A percentile compares a stretch with the other conserved stretches of the same genome.
These are phyloP conservation scores for Helicorthomorpha holstii DNA, from an alignment of 1,140 invertebrate genomes.

Conservation along the genomic window DNA sequence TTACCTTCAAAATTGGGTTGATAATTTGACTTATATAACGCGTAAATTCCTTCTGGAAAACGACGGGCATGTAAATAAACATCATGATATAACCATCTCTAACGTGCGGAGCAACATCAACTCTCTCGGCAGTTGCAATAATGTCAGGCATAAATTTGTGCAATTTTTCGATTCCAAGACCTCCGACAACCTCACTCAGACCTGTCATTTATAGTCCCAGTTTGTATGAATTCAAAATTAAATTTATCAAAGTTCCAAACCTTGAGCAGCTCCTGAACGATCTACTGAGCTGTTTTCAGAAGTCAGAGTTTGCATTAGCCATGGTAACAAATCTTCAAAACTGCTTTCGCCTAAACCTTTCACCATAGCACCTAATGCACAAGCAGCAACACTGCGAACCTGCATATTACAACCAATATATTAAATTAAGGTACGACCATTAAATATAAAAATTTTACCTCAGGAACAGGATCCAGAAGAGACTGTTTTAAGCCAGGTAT, in stretches of 20 bases:
- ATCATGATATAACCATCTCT: slow-evolving; percentile 99
- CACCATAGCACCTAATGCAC: slow-evolving; percentile 94
- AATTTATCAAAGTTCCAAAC: slow-evolving; percentile 56
- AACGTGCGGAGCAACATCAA: slow-evolving; percentile 90
- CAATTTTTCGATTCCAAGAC: slow-evolving; percentile 83
- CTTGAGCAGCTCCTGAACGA: slow-evolving; percentile 93
- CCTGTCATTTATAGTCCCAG: slow-evolving; percentile 16
- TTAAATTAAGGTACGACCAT: slow-evolving; percentile 9
- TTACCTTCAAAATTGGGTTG: slow-evolving; percentile 81
- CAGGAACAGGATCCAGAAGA: slow-evolving; percentile 91
- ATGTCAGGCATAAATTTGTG: slow-evolving; percentile 98
- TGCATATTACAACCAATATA: slow-evolving; percentile 18
- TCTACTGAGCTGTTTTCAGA: slow-evolving; percentile 91
- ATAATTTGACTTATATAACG: slow-evolving; percentile 95
- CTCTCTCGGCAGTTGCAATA: slow-evolving; percentile 81
- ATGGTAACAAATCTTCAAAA: slow-evolving; percentile 88
- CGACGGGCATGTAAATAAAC: slow-evolving; percentile 98
- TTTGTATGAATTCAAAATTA: background rate
- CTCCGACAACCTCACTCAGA: slow-evolving; percentile 67
- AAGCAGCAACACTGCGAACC: slow-evolving; percentile 76
- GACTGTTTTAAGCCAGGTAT: slow-evolving; percentile 94
- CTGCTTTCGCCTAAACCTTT: slow-evolving; percentile 86
- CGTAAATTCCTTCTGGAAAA: slow-evolving; percentile 87
- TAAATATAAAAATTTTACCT: slow-evolving; percentile 52
- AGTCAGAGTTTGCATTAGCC: slow-evolving; percentile 97